phyloP scores from a whole-genome alignment of 2,888 invertebrate genomes.

The Julus scanicus region DNA sequence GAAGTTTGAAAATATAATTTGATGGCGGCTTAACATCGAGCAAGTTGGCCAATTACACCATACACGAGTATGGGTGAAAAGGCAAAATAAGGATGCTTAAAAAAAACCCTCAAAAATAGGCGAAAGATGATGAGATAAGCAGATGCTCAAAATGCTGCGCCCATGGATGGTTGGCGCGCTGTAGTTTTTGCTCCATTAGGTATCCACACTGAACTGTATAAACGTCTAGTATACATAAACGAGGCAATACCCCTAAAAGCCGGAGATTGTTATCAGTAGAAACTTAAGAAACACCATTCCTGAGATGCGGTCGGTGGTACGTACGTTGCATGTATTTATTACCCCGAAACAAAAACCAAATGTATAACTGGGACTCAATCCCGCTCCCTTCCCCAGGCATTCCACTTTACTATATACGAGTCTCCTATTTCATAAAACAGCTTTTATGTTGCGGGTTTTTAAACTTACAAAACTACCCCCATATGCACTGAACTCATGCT shows the following conservation, averaged over 20 bases:
- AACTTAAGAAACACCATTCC: slow-evolving; percentile 17
- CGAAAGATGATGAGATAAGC: slow-evolving; percentile 20
- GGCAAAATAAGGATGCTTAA: background rate
- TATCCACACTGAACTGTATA: background rate
- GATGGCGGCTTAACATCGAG: background rate
- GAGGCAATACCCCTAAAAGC: slow-evolving; percentile 11
- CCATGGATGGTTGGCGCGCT: background rate
- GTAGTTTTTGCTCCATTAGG: slow-evolving; percentile 25
- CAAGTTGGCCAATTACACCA: background rate
- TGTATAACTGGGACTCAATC: background rate
- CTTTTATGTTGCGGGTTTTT: background rate
- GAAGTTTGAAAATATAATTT: too few species aligned
- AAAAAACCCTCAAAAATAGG: background rate
- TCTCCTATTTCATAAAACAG: slow-evolving; percentile 16
- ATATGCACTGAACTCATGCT: background rate
- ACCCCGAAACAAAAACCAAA: slow-evolving; percentile 28
- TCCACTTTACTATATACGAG: slow-evolving; percentile 23
- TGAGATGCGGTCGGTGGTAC: slow-evolving; percentile 31
- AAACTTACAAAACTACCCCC: background rate
- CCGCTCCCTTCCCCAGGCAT: background rate
- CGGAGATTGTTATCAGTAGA: slow-evolving; percentile 28
- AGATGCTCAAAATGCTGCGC: background rate
- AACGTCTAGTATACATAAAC: background rate
- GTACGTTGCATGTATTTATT: background rate
- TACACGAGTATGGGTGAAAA: background rate